These are phyloP conservation scores for Aspidiotus destructor DNA, from an alignment of 2,888 invertebrate genomes.

Conservation along the genomic window DNA sequence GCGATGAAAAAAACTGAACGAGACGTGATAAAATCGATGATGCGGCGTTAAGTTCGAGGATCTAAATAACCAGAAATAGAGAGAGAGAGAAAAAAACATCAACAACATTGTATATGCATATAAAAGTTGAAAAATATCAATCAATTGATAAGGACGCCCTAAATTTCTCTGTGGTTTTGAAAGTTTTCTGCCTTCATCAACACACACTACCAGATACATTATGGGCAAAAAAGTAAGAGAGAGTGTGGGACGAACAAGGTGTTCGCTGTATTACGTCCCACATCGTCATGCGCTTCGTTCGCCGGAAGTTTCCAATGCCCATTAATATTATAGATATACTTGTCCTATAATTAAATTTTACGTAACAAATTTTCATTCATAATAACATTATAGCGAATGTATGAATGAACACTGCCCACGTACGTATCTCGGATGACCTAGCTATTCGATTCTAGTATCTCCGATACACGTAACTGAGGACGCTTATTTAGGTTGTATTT, in stretches of 20 bases:
- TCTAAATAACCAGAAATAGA: no score
- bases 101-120: no score
- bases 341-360: slow-evolving; percentile 27
- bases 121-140: no score
- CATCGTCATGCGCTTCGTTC: slow-evolving; percentile 18
- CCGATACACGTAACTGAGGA: slow-evolving; percentile 5
- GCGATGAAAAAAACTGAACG: no score
- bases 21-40: no score
- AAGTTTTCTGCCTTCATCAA: no score
- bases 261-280: slow-evolving; percentile 23
- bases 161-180: no score
- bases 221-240: no score
- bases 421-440: slow-evolving; percentile 14
- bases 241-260: slow-evolving; percentile 23
- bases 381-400: slow-evolving; percentile 18
- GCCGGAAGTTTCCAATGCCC: slow-evolving; percentile 23
- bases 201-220: no score
- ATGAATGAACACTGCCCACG: slow-evolving; percentile 26
- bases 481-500: slow-evolving; percentile 14
- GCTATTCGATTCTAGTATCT: slow-evolving; percentile 19
- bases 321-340: slow-evolving; percentile 26
- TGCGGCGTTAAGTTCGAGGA: no score
- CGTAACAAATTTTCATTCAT: slow-evolving; percentile 26
- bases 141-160: no score
- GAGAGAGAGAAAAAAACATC: no score